A percentile compares a stretch with the other conserved stretches of the same genome.
These are phyloP conservation scores for Parelbella ahira DNA, from an alignment of 2,888 invertebrate genomes.

Conservation along the genomic window DNA sequence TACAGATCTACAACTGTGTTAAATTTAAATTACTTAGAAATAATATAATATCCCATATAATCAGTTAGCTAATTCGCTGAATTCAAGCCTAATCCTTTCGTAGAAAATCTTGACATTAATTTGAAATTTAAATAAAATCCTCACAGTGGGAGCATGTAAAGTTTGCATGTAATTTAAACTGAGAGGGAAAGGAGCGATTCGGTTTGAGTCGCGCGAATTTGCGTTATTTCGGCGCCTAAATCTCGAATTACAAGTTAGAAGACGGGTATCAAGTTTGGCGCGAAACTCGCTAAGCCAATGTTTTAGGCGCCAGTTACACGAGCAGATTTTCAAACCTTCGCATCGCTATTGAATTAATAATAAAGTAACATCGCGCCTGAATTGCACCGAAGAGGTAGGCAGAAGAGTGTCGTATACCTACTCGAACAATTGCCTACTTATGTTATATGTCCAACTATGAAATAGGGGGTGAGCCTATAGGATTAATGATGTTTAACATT, in stretches of 20 bases:
- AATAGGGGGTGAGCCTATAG: no score
- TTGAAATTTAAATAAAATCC: slow-evolving; percentile 23
- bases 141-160: slow-evolving; percentile 35
- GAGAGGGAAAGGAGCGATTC: slow-evolving; percentile 17
- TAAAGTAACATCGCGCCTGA: no score
- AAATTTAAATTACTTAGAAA: not conserved
- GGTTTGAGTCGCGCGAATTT: slow-evolving; percentile 55
- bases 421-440: no score
- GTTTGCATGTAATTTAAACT: slow-evolving; percentile 40
- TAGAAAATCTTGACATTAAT: slow-evolving; percentile 15
- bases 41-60: slow-evolving; percentile 3
- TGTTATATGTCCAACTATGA: no score
- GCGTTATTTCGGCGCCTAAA: slow-evolving; percentile 71
- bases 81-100: slow-evolving; percentile 8
- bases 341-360: no score
- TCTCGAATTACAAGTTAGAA: slow-evolving; percentile 71
- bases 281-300: slow-evolving; percentile 69
- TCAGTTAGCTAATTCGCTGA: slow-evolving; percentile 3
- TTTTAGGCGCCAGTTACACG: slow-evolving; percentile 51
- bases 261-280: slow-evolving; percentile 65
- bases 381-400: no score
- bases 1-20: no score
- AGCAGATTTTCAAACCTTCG: no score
- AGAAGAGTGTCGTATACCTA: no score
- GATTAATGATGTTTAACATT: no score